Evolutionary conservation across 1,140 invertebrate species (phyloP).

Genomic region (Antheraea pernyi): DNA sequence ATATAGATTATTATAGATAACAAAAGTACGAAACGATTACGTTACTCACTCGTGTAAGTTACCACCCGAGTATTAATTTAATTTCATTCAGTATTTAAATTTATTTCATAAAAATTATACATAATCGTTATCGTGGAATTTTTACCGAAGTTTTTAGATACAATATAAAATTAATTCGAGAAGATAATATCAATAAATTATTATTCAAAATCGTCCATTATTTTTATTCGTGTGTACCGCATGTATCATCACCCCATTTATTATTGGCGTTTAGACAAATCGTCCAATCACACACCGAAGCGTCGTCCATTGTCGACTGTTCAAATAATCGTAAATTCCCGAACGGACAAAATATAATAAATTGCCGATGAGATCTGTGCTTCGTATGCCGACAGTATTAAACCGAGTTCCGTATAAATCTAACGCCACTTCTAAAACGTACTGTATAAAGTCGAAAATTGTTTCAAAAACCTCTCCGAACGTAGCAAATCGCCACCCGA

Average conservation of each 20-base stretch:
- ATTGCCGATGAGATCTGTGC: slow-evolving; percentile 77
- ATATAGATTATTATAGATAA: too few species aligned
- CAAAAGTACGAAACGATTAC: too few species aligned
- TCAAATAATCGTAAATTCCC: slow-evolving; percentile 77
- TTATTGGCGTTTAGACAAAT: slow-evolving; percentile 71
- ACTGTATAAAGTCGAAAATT: slow-evolving; percentile 33
- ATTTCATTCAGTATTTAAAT: too few species aligned
- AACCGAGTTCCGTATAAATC: slow-evolving; percentile 13
- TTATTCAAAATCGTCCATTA: slow-evolving; percentile 1
- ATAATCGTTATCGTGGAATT: too few species aligned
- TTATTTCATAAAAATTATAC: neutral
- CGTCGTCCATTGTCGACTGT: slow-evolving; percentile 55
- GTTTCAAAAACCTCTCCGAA: neutral
- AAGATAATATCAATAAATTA: neutral
- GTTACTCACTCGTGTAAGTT: too few species aligned
- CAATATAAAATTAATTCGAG: too few species aligned
- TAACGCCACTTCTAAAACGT: slow-evolving; percentile 10
- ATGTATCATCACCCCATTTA: slow-evolving; percentile 39
- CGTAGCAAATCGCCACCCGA: slow-evolving; percentile 25
- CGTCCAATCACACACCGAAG: slow-evolving; percentile 49
- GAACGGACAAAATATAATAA: slow-evolving; percentile 78
- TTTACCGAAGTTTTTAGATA: too few species aligned
- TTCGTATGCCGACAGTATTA: slow-evolving; percentile 56
- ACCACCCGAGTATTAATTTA: too few species aligned
- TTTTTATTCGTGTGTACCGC: neutral